These are phyloP conservation scores for Anomalospiza imberbis DNA, from an alignment of 2,797 vertebrate species.

Conservation along the genomic window DNA sequence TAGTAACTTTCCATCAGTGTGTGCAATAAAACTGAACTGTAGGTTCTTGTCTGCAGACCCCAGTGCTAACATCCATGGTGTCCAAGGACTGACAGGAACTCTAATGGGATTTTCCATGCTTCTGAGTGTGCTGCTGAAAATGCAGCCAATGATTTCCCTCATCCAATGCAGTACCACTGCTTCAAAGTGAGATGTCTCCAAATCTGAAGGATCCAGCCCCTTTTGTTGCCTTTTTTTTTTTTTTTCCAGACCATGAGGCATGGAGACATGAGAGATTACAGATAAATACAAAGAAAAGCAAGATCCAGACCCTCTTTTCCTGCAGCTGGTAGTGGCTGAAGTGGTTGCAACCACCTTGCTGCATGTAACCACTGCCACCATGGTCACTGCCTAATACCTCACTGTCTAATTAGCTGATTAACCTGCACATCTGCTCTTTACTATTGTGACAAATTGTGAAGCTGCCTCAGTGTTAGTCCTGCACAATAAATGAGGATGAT, in stretches of 20 bases:
- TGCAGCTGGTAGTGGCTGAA: not conserved
- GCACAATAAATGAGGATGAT: not conserved
- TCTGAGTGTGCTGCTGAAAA: not conserved
- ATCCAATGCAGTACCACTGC: not conserved
- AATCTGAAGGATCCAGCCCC: not conserved
- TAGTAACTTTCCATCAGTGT: not conserved
- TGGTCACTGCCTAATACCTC: not conserved
- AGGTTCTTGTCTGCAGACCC: not conserved
- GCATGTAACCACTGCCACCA: not conserved
- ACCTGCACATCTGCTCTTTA: not conserved
- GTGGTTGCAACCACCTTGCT: not conserved
- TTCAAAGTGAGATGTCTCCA: not conserved
- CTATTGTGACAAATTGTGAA: not conserved
- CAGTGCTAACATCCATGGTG: not conserved
- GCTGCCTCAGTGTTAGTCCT: not conserved
- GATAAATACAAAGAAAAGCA: not conserved
- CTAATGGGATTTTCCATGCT: not conserved
- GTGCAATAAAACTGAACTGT: not conserved
- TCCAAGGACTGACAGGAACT: not conserved
- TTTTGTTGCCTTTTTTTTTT: not conserved
- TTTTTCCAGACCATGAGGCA: not conserved
- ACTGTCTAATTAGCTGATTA: not conserved
- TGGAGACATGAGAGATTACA: not conserved
- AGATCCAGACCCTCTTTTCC: not conserved
- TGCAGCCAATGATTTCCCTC: not conserved